phyloP scores from a whole-genome alignment of 2,888 invertebrate genomes.

The Cryptophagus acutangulus region DNA sequence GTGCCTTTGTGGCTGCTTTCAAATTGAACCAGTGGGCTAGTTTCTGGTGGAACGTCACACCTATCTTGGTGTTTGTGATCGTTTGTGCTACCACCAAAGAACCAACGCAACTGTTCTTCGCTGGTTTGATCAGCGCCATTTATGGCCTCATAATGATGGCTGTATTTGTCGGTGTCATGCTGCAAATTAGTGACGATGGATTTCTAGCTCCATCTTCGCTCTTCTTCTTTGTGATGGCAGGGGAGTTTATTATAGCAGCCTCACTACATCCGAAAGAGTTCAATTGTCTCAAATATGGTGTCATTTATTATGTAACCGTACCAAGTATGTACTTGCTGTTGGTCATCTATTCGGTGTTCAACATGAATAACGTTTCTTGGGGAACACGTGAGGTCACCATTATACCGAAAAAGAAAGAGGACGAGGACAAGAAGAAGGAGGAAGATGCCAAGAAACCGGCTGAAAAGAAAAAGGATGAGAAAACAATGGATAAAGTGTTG shows the following conservation, averaged over 20 bases:
- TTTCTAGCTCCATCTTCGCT: conserved; percentile 76
- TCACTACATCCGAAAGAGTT: conserved; percentile 77
- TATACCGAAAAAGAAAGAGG: conserved; percentile 22
- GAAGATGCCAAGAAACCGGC: conserved; percentile 6
- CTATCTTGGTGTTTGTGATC: conserved; percentile 60
- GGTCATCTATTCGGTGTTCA: conserved; percentile 87
- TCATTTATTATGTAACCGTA: conserved; percentile 84
- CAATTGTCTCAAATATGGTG: conserved; percentile 65
- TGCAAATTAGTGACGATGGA: conserved; percentile 76
- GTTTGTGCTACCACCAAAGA: conserved; percentile 66
- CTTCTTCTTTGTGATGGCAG: conserved; percentile 67
- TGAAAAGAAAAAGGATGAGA: conserved; percentile 68
- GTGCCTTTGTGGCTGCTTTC: conserved; percentile 75
- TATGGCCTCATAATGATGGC: conserved; percentile 86
- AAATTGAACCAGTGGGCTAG: conserved; percentile 64
- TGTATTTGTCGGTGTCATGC: conserved; percentile 72
- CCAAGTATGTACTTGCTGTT: conserved; percentile 93
- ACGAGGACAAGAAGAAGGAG: too few relatives aligned
- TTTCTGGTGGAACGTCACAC: conserved; percentile 62
- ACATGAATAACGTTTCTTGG: conserved; percentile 91
- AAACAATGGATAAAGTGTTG: conserved; percentile 50
- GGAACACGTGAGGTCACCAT: conserved; percentile 78
- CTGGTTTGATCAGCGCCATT: conserved; percentile 68
- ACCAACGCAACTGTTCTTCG: conserved; percentile 64
- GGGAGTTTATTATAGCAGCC: conserved; percentile 60